Conservation (phyloP, 2,113 vertebrate species). For the Carassius gibelio region DNA sequence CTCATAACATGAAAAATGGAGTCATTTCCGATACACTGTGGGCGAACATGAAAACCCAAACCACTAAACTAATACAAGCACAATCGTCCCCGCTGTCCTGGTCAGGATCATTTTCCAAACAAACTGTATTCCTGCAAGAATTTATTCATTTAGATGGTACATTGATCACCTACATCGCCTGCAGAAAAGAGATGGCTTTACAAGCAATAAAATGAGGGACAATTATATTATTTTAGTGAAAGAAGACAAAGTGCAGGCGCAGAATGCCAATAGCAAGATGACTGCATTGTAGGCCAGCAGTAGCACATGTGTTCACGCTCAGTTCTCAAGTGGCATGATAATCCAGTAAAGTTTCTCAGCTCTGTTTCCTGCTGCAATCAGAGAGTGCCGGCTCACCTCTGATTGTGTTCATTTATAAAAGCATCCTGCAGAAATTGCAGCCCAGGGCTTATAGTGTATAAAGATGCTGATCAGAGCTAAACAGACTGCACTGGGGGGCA, state of each 20-base stretch:
- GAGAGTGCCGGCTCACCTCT: constrained; percentile 96
- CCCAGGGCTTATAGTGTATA: constrained; percentile 99
- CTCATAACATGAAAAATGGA: constrained; percentile 73
- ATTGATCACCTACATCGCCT: constrained; percentile 91
- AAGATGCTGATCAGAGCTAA: constrained; percentile 99
- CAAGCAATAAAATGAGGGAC: constrained; percentile 92
- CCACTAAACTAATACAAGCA: constrained; percentile 76
- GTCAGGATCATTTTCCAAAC: constrained; percentile 83
- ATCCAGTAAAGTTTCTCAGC: constrained; percentile 95
- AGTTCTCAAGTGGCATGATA: constrained; percentile 94
- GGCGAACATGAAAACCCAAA: constrained; percentile 75
- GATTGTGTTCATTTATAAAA: constrained; percentile 99
- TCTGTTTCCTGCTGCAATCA: constrained; percentile 97
- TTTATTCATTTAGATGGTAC: constrained; percentile 90
- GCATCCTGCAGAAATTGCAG: constrained; percentile 99
- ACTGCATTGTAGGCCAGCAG: constrained; percentile 60
- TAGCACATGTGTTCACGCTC: constrained; percentile 77
- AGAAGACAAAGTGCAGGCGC: constrained; percentile 91
- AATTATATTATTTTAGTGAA: constrained; percentile 98
- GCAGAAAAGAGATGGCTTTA: constrained; percentile 89
- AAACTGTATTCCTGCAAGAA: constrained; percentile 90
- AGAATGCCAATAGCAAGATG: constrained; percentile 80
- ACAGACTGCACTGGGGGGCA: constrained; percentile 97
- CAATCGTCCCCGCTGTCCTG: constrained; percentile 64
- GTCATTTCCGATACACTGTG: constrained; percentile 62